phyloP scores from a whole-genome alignment of 2,113 vertebrate species.

The Indicator maculatus region DNA sequence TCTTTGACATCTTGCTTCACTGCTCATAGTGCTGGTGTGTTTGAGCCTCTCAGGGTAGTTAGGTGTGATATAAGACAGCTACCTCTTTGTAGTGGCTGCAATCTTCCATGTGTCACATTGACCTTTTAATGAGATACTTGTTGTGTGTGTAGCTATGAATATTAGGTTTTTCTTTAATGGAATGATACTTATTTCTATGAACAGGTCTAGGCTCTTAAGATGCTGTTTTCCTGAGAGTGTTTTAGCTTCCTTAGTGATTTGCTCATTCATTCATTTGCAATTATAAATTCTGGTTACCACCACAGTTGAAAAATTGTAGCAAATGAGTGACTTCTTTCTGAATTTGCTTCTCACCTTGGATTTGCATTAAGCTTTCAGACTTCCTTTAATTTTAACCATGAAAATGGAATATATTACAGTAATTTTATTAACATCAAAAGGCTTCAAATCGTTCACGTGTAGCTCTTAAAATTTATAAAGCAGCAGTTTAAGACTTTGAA shows the following conservation, averaged over 20 bases:
- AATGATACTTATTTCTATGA: not conserved
- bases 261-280: not conserved
- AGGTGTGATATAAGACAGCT: not conserved
- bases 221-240: not conserved
- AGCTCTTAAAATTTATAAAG: slow-evolving; percentile 53
- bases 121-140: not conserved
- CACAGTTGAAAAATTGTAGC: slow-evolving; percentile 23
- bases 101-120: rapidly evolving
- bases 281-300: not conserved
- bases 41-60: not conserved
- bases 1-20: not conserved
- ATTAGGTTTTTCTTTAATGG: not conserved
- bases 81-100: not conserved
- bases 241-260: not conserved
- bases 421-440: slow-evolving; percentile 69
- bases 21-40: rapidly evolving
- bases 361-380: slow-evolving; percentile 30
- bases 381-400: slow-evolving; percentile 23
- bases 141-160: not conserved
- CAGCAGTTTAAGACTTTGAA: slow-evolving; percentile 59
- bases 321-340: not conserved
- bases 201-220: not conserved
- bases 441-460: slow-evolving; percentile 48
- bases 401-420: slow-evolving; percentile 45
- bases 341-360: slow-evolving; percentile 45